These are phyloP conservation scores for Adelges cooleyi DNA, from an alignment of 1,140 invertebrate species.

Conservation along the genomic window DNA sequence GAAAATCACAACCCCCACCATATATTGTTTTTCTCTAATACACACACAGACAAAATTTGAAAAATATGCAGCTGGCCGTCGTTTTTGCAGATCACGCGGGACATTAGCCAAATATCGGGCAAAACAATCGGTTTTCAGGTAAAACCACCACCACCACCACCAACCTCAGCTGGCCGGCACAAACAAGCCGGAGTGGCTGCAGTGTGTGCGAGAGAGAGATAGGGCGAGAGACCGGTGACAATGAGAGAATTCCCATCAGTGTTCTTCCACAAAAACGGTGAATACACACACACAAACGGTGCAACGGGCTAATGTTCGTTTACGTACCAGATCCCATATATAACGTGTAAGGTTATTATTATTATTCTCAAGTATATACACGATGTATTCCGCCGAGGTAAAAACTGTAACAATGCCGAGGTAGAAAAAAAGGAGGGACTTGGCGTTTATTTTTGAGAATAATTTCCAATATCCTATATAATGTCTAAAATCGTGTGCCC, in stretches of 20 bases:
- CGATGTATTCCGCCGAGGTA: neutral
- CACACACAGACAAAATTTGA: neutral
- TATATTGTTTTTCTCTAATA: constrained; percentile 17
- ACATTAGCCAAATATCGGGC: constrained; percentile 29
- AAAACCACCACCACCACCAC: constrained; percentile 18
- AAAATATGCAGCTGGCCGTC: constrained; percentile 23
- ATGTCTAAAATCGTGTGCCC: too few species aligned
- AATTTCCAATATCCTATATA: too few species aligned
- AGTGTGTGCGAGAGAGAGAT: too few species aligned
- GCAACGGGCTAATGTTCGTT: too few species aligned
- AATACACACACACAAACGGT: neutral
- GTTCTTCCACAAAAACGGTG: constrained; percentile 12
- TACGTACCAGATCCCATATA: too few species aligned
- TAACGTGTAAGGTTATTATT: too few species aligned
- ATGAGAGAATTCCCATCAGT: constrained; percentile 9
- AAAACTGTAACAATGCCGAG: neutral
- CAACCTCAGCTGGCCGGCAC: constrained; percentile 3
- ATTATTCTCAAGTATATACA: too few species aligned
- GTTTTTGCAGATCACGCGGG: constrained; percentile 25
- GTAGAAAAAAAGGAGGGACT: neutral
- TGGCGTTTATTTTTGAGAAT: neutral
- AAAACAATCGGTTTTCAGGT: constrained; percentile 24
- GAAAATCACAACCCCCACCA: constrained; percentile 13
- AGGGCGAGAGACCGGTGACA: constrained; percentile 8
- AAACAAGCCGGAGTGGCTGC: neutral